Evolutionary conservation across 2,113 vertebrate species (phyloP).

Genomic region (Pelobates fuscus): DNA sequence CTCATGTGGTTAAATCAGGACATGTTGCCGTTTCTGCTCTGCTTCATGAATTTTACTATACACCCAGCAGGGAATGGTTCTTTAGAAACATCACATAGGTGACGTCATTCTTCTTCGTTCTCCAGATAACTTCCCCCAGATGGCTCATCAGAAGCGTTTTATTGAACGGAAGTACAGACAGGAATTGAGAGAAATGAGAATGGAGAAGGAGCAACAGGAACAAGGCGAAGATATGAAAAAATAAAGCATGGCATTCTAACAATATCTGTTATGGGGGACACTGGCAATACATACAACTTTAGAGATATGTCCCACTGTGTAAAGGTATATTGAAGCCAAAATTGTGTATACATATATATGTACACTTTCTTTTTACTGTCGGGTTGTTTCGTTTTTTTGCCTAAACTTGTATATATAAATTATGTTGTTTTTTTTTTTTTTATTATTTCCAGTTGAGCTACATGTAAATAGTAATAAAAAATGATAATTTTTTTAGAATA

Average conservation of each 20-base stretch:
- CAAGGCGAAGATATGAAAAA: constrained; percentile 79
- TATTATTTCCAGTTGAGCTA: background rate
- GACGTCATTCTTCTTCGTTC: constrained; percentile 64
- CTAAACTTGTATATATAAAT: constrained; percentile 31
- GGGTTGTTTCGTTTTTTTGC: constrained; percentile 54
- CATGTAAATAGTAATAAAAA: background rate
- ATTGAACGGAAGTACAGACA: constrained; percentile 98
- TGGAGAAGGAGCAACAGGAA: constrained; percentile 93
- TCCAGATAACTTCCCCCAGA: constrained; percentile 99
- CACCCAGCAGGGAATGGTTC: background rate
- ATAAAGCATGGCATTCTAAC: constrained; percentile 63
- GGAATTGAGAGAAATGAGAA: constrained; percentile 98
- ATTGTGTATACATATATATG: constrained; percentile 37
- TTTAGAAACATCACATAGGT: constrained; percentile 12
- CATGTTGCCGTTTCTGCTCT: background rate
- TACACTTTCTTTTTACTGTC: constrained; percentile 50
- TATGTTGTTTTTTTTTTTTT: background rate
- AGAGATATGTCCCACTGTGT: constrained; percentile 41
- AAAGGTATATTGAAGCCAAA: constrained; percentile 58
- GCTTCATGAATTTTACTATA: background rate
- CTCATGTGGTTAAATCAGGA: background rate
- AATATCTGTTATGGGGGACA: constrained; percentile 29
- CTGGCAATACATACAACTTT: constrained; percentile 11
- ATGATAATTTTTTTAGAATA: too few relatives aligned
- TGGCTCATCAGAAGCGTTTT: constrained; percentile 99